phyloP scores from a whole-genome alignment of 2,113 vertebrate genomes.

The Barnardius zonarius region DNA sequence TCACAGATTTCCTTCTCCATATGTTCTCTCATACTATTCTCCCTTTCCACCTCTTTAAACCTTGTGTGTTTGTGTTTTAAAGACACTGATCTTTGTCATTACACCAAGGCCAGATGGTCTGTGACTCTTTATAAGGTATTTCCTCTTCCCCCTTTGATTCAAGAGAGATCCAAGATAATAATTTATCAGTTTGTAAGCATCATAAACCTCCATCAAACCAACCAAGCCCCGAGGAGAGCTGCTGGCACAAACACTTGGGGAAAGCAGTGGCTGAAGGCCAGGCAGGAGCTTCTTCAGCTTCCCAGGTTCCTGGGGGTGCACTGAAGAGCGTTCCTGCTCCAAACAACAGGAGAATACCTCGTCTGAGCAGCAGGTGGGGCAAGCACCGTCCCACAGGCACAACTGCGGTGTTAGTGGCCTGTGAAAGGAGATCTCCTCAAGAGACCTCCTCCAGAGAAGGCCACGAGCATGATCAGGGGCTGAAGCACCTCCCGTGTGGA shows the following conservation, averaged over 20 bases:
- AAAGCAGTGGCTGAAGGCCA: not conserved
- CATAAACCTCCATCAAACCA: not conserved
- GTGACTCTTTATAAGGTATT: not conserved
- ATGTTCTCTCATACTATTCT: not conserved
- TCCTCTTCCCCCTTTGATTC: not conserved
- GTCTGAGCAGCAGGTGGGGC: not conserved
- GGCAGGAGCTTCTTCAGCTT: not conserved
- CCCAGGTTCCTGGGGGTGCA: not conserved
- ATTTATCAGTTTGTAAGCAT: not conserved
- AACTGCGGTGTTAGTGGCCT: not conserved
- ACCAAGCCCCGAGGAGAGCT: not conserved
- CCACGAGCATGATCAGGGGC: not conserved
- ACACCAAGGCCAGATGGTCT: conserved; percentile 17
- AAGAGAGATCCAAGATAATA: not conserved
- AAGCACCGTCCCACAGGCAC: not conserved
- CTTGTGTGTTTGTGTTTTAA: not conserved
- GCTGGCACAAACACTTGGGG: not conserved
- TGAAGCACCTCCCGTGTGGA: not conserved
- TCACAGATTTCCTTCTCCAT: conserved; percentile 10
- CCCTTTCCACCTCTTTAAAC: conserved; percentile 9
- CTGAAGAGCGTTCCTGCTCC: not conserved
- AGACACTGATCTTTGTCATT: not conserved
- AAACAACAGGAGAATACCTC: not conserved
- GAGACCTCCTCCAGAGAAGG: not conserved
- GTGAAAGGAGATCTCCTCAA: not conserved